Percentiles rank a stretch among this genome's conserved stretches.
These are phyloP conservation scores for Zosterops pallidus DNA, from an alignment of 2,113 vertebrate species.

Conservation along the genomic window DNA sequence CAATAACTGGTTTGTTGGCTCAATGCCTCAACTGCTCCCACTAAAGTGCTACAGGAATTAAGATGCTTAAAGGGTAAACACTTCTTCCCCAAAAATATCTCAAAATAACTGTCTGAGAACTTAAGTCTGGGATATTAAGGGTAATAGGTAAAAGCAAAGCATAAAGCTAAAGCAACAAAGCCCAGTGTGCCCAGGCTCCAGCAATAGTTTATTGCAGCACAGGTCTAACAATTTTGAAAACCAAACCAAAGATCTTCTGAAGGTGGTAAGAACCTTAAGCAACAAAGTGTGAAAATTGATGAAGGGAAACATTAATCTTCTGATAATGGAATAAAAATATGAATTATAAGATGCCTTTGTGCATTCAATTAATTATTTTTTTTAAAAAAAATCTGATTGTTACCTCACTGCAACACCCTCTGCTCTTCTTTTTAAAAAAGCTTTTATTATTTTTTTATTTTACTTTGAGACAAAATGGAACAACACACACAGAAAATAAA, in stretches of 20 bases:
- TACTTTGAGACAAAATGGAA: not conserved
- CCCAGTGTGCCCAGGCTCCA: not conserved
- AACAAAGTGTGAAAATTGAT: not conserved
- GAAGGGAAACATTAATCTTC: not conserved
- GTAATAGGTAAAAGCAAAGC: not conserved
- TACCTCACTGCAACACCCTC: not conserved
- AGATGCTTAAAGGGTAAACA: not conserved
- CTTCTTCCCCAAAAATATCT: not conserved
- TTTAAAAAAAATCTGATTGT: not conserved
- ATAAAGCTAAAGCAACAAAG: not conserved
- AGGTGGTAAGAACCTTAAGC: not conserved
- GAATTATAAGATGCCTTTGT: not conserved
- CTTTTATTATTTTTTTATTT: not conserved
- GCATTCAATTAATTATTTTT: not conserved
- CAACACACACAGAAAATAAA: accelerated
- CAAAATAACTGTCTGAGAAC: not conserved
- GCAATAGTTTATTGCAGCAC: not conserved
- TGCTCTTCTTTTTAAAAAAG: not conserved
- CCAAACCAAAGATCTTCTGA: not conserved
- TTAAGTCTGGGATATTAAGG: not conserved
- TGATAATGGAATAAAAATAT: not conserved
- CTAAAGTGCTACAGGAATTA: not conserved
- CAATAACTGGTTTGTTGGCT: slow-evolving; percentile 2
- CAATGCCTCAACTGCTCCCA: not conserved
- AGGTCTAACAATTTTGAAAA: not conserved